Base-by-base conservation (phyloP, 2,113 vertebrate species). In the Pterocles gutturalis region DNA sequence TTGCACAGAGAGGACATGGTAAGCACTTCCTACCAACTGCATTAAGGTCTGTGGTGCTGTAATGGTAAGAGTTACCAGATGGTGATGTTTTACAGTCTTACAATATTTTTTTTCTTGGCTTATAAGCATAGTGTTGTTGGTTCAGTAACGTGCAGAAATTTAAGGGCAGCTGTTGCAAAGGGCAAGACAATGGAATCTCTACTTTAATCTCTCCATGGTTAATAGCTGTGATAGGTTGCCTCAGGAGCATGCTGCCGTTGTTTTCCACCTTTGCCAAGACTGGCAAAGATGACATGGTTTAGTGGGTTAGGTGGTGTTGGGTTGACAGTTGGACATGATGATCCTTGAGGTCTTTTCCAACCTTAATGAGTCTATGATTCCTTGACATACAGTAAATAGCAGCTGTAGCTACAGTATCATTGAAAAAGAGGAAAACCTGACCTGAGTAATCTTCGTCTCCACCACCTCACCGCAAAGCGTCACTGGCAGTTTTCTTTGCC, bases 151-250 rank as follows among this genome's bases (percentile, higher is more conserved):
- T 60, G 29, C 51, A 53, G 69, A 71, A 82, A 76, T 89, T 57
- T 53, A 70, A 89, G 70, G 61, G 84, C 88, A 82, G 65, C 24
- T 73, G 33, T 72, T 80, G 54, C 57, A 2, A 5, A 89, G n/a
- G 89, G 48, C 48, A 57, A 36, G 64, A 24, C 46, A 49, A 7
- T 4, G 2, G 34, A 33, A 34, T 80, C 45, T 75, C 48, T 55
- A 2, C 66, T 69, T 76, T 43, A 16, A 33, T 77, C 46, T 83
- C n/a, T 80, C 5, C 0, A 0, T 26, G n/a, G 33, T 82, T 73
- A 73, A 17, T 29, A 75, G 48, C 84, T 79, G 49, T 48, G 48
- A 11, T 28, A 29, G 15, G 33, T 18, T 91, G 61, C 20, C 55
- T 2, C 2, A 60, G 53, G 29, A 90, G 16, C 55, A 17, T 4